Evolutionary conservation across 2,797 vertebrate species (phyloP), one percentile per base, ranked within the genome.

Genomic region (Loris lydekkerianus): DNA sequence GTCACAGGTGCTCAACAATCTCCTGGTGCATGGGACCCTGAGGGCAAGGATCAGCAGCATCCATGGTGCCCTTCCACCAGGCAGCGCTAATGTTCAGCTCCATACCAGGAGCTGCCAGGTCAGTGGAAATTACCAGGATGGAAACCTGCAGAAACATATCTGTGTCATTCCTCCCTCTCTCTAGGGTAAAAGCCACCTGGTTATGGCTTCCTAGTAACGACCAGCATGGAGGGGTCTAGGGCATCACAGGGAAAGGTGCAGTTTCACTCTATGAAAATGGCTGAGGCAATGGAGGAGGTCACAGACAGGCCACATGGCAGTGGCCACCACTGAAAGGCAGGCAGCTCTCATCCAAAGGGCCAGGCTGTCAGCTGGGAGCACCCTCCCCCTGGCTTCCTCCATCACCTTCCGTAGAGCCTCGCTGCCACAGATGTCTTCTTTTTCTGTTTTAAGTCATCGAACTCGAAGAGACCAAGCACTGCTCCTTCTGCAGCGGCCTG

Each of bases 401-500:
- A 29, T 98, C 97, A 99, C 99, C 99, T 99, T 97, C 99, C 98
- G 53, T 99, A 98, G 37, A 99, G 99, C 96, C 98, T 98, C 0
- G 98, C 96, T 0, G 98, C 98, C 78, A 99, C 99, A 40, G 93
- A 96, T 78, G 97, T 97, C 97, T 99, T 99, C 98, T 99, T 99
- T 95, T 99, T 99, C 92, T 99, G 98, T 98, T 99, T 99, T 7
- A 99, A 98, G 65, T 99, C 98, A 11, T 99, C 99, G 3, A 99
- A 99, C 23, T 99, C 98, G 95, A 99, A 99, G 97, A 99, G 98
- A 34, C 99, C 99, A 2, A 99, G 99, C 94, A 99, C 69, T 0
- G 99, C 99, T 0, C 99, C 99, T 98, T 99, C 99, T 23, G 99
- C 99, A 34, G 99, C 99, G 0, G 99, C 99, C 97, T 99, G 99